Conservation (phyloP, 1,140 invertebrate species). For the Onthophagus taurus region DNA sequence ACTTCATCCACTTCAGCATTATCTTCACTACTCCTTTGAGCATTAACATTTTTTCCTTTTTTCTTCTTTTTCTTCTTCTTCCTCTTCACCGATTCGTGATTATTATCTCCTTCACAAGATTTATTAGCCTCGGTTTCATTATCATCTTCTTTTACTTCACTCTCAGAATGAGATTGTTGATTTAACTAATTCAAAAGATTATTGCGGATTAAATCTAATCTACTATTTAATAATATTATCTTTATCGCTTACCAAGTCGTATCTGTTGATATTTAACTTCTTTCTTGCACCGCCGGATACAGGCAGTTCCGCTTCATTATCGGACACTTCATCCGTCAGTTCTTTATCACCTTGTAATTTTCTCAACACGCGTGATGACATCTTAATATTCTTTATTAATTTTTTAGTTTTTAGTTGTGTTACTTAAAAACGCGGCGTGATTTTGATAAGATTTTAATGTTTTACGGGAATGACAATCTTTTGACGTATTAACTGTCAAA, state of each 20-base stretch:
- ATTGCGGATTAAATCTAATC: neutral
- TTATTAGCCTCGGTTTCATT: conserved; percentile 52
- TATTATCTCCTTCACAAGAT: conserved; percentile 34
- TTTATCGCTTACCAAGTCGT: conserved; percentile 47
- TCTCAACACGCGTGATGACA: conserved; percentile 53
- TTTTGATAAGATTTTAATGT: no score
- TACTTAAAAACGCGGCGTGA: no score
- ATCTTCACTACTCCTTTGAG: conserved; percentile 49
- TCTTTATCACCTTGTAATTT: conserved; percentile 50
- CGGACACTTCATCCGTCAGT: conserved; percentile 40
- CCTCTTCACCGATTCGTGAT: conserved; percentile 40
- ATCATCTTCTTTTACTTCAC: conserved; percentile 61
- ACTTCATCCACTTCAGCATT: conserved; percentile 62
- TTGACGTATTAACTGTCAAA: no score
- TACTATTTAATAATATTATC: neutral
- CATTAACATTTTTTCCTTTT: conserved; percentile 41
- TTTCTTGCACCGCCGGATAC: conserved; percentile 38
- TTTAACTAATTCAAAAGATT: conserved; percentile 40
- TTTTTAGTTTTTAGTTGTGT: no score
- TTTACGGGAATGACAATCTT: no score
- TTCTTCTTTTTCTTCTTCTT: conserved; percentile 60
- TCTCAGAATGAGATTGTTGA: conserved; percentile 52
- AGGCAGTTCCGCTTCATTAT: conserved; percentile 37
- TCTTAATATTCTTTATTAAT: no score
- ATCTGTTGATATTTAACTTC: conserved; percentile 49